phyloP scores from a whole-genome alignment of 2,888 invertebrate species.

The Acanthosepion lycidas region DNA sequence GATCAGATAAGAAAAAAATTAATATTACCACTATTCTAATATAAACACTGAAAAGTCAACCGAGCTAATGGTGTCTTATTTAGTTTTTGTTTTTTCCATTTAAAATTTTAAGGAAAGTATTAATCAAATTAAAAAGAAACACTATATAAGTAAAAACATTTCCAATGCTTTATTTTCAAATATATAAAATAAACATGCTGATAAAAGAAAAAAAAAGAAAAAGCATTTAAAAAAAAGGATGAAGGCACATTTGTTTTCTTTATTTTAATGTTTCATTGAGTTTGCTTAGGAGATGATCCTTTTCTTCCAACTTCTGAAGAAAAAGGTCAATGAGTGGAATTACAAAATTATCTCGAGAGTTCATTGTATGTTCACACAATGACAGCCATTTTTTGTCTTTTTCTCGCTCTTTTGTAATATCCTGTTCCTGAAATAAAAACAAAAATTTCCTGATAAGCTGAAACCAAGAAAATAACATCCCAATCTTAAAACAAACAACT shows the following conservation, averaged over 20 bases:
- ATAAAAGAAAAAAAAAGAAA: not conserved
- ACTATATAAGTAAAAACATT: not conserved
- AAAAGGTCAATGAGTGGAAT: slow-evolving; percentile 68
- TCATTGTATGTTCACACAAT: slow-evolving; percentile 64
- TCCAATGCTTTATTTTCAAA: not conserved
- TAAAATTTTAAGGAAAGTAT: no score
- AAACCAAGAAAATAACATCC: no score
- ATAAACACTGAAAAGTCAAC: no score
- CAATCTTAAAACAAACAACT: no score
- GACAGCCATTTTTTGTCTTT: slow-evolving; percentile 69
- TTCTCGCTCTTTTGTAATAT: slow-evolving; percentile 58
- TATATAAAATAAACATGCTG: not conserved
- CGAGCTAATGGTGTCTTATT: no score
- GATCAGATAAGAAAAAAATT: no score
- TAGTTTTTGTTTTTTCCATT: no score
- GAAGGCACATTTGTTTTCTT: not conserved
- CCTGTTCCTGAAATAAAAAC: slow-evolving; percentile 55
- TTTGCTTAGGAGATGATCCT: slow-evolving; percentile 50
- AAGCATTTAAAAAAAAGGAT: not conserved
- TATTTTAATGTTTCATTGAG: not conserved
- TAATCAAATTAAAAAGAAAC: not conserved
- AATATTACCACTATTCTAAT: no score
- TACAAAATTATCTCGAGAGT: slow-evolving; percentile 69
- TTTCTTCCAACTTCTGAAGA: slow-evolving; percentile 71
- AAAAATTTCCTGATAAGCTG: not conserved